Percentiles rank a stretch among this genome's conserved stretches.
These are phyloP conservation scores for Porites rus DNA, from an alignment of 92 coral and sea anemone genomes.

Conservation along the genomic window DNA sequence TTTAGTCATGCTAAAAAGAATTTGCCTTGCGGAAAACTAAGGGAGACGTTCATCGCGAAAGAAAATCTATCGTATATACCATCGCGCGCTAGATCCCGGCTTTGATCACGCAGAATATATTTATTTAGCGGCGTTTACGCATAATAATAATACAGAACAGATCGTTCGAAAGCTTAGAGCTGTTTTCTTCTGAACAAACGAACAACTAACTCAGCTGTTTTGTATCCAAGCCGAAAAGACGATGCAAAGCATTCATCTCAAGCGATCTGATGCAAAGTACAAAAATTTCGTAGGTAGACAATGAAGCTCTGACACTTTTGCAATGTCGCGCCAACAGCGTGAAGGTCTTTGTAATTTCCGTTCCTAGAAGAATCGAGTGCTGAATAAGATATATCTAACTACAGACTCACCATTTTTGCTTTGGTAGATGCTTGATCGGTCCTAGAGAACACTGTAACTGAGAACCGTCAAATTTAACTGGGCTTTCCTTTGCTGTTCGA, in stretches of 20 bases:
- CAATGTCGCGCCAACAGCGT: neutral
- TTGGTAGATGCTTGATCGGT: neutral
- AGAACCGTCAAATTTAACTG: neutral
- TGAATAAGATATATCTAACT: neutral
- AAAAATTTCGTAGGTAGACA: neutral
- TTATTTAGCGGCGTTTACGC: too few species aligned
- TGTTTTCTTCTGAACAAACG: too few species aligned
- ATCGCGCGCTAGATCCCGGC: too few species aligned
- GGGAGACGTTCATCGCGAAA: too few species aligned
- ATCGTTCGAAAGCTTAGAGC: too few species aligned
- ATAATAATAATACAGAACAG: too few species aligned
- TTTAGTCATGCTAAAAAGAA: too few species aligned
- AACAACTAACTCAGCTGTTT: neutral
- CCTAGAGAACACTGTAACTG: constrained; percentile 47
- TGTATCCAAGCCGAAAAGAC: neutral
- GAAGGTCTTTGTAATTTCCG: neutral
- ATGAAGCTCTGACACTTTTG: neutral
- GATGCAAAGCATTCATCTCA: neutral
- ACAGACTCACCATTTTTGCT: constrained; percentile 20
- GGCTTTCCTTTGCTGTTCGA: neutral
- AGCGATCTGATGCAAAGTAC: neutral
- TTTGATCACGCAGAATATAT: too few species aligned
- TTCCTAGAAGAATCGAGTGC: too few species aligned
- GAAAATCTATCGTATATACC: too few species aligned
- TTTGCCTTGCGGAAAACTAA: too few species aligned